Conservation (phyloP, 2,797 vertebrate genomes). For the Ptychadena robeensis region DNA sequence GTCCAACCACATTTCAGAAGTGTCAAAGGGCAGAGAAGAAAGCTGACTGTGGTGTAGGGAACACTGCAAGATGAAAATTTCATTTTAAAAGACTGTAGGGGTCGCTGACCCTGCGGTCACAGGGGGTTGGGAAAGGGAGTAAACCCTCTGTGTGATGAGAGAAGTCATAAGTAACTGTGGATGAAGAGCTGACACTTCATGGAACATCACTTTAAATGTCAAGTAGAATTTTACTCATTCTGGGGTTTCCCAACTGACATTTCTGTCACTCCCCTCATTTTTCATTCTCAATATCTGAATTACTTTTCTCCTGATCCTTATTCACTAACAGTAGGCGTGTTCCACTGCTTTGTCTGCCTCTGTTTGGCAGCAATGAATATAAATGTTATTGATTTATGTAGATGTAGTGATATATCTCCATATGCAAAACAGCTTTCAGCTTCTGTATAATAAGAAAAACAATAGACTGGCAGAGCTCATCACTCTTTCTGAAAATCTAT, state of each 20-base stretch:
- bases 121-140: not conserved
- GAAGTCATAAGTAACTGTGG: not conserved
- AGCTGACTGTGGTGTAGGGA: too few species aligned
- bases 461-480: not conserved
- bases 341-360: not conserved
- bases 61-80: too few species aligned
- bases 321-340: not conserved
- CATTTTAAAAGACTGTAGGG: too few species aligned
- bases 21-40: too few species aligned
- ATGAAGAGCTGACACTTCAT: not conserved
- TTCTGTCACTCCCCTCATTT: not conserved
- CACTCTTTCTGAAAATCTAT: not conserved
- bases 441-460: not conserved
- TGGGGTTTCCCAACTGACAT: not conserved
- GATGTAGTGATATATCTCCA: not conserved
- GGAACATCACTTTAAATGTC: not conserved
- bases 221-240: not conserved
- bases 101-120: not conserved
- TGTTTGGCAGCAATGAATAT: not conserved
- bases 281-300: not conserved
- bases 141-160: not conserved
- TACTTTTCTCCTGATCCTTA: not conserved
- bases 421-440: not conserved
- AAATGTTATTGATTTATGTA: not conserved
- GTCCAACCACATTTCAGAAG: too few species aligned